Conservation (phyloP, 2,113 vertebrate genomes). For the Bubo blakistoni region DNA sequence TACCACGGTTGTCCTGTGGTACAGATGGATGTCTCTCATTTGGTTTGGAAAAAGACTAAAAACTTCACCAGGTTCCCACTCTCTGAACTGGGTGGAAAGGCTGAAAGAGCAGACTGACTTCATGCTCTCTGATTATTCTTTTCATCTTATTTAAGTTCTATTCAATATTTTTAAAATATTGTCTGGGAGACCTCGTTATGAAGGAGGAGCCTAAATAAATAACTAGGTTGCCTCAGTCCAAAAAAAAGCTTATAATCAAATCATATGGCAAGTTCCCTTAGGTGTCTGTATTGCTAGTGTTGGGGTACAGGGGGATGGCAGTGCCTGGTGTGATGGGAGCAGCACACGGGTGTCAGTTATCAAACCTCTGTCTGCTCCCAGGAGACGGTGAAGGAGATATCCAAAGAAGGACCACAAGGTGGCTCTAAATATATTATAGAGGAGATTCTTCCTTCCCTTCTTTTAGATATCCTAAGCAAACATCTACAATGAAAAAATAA, state of each 20-base stretch:
- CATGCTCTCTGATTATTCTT: background rate
- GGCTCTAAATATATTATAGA: background rate
- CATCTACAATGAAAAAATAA: background rate
- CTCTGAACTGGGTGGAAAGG: background rate
- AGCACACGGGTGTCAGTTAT: accelerated
- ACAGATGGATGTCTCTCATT: background rate
- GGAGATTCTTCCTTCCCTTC: background rate
- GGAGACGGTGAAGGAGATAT: background rate
- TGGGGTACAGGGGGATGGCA: background rate
- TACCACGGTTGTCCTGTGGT: background rate
- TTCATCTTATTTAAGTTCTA: background rate
- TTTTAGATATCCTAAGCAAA: background rate
- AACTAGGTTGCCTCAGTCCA: background rate
- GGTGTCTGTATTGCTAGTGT: background rate
- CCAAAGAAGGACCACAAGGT: background rate
- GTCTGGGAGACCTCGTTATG: background rate
- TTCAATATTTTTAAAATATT: background rate
- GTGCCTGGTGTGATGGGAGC: background rate
- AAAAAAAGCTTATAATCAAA: background rate
- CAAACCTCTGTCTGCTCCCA: background rate
- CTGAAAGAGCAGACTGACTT: background rate
- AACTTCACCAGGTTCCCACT: background rate
- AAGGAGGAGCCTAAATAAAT: background rate
- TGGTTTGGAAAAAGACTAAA: background rate
- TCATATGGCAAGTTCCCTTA: background rate